Percentiles rank a stretch among this genome's conserved stretches.
Evolutionary conservation across 1,140 invertebrate species (phyloP).

Genomic region (Globodera rostochiensis): DNA sequence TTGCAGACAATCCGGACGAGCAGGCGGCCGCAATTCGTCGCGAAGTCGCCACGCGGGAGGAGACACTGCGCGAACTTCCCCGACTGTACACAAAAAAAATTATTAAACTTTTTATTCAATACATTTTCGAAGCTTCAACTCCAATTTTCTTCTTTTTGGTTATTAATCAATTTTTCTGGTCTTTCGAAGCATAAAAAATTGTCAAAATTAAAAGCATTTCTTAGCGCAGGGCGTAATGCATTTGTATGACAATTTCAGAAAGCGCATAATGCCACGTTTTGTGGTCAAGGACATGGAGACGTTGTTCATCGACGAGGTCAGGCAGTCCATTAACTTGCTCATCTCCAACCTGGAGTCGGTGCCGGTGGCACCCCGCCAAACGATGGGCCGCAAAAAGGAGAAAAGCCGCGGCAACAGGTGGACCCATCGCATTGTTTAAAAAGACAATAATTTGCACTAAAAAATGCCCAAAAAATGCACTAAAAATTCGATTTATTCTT

Average conservation of each 20-base stretch:
- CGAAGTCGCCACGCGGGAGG: constrained; percentile 94
- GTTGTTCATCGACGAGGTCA: constrained; percentile 95
- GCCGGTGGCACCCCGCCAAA: constrained; percentile 82
- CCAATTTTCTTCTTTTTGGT: too few relatives aligned
- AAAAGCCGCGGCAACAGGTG: constrained; percentile 97
- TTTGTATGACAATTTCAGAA: constrained; percentile 56
- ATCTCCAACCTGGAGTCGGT: constrained; percentile 98
- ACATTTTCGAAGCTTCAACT: constrained; percentile 72
- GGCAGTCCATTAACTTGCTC: constrained; percentile 92
- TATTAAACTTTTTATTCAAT: constrained; percentile 40
- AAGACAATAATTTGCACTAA: not conserved
- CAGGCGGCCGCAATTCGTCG: constrained; percentile 97
- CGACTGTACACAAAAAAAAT: constrained; percentile 73
- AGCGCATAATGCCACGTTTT: constrained; percentile 96
- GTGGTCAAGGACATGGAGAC: constrained; percentile 99
- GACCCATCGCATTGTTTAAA: not conserved
- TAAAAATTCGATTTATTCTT: not conserved
- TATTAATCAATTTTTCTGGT: too few relatives aligned
- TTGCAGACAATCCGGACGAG: constrained; percentile 90
- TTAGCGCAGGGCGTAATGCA: too few relatives aligned
- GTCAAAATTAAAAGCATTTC: too few relatives aligned
- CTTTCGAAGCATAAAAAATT: too few relatives aligned
- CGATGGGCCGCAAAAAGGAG: constrained; percentile 74
- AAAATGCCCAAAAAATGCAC: not conserved
- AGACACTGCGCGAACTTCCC: constrained; percentile 93